Evolutionary conservation across 1,140 invertebrate species (phyloP), one percentile per base, ranked within the genome.

Genomic region (Diprion similis): DNA sequence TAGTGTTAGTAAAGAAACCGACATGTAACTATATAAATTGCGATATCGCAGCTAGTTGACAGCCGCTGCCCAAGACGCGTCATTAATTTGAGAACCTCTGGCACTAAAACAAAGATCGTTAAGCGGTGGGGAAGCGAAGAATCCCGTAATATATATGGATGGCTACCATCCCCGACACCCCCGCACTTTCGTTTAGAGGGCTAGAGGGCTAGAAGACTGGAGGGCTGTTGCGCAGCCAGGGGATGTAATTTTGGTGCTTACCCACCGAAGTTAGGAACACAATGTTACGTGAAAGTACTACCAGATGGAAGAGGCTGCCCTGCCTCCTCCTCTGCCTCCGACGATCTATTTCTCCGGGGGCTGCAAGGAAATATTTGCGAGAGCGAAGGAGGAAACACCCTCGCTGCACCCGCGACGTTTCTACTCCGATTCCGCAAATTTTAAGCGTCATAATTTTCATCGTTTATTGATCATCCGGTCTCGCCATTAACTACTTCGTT

Each of bases 221-320:
- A 59, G 51, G 51, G 51, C 51, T 59, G 51, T 78, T 77, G 77
- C 79, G 76, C 78, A 80, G 76, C 72, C 37, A 75, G 79, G 79
- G 80, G 82, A 81, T 81, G 81, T 84, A 84, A 84, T 84, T 84
- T 84, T 82, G 78, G 80, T 84, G 82, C 80, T 84, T 81, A 82
- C 82, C 78, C 78, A 75, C 70, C 78, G 76, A 84, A 84, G 79
- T 82, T 83, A 78, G 82, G 76, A 83, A 82, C 79, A 84, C 82
- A 82, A 84, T 84, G 82, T 83, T 83, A 84, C 82, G 82, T 84
- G 82, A 82, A 82, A 81, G 81, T 81, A 84, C 78, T 84, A 79
- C 81, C 81, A 81, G 79, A 82, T 80, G 78, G 77, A 37, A 37
- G 24, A 78, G 80, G 72, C 66, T 77, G 76, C 76, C 75, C 24